Percentiles rank a stretch among this genome's conserved stretches.
These are phyloP conservation scores for Leucophenga maculata DNA, from an alignment of 2,888 invertebrate species.

Conservation along the genomic window DNA sequence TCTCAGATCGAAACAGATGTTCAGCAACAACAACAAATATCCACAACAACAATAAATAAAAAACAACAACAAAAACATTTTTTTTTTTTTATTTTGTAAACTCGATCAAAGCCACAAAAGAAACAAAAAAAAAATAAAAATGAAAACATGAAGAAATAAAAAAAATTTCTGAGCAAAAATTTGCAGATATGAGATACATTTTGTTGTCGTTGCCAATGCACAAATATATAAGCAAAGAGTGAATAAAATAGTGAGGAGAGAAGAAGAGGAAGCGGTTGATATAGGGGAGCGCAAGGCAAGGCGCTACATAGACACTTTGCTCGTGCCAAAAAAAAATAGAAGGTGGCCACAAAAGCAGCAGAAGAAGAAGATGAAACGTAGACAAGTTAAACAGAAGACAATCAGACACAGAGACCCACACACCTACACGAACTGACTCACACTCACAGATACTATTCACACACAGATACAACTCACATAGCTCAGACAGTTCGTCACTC, in stretches of 20 bases:
- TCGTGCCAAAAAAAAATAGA: conserved; percentile 26
- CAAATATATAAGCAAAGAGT: not conserved
- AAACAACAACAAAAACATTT: conserved; percentile 33
- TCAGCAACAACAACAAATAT: conserved; percentile 39
- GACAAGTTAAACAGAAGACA: conserved; percentile 1
- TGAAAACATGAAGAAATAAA: conserved; percentile 1
- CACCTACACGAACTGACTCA: not conserved
- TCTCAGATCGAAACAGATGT: conserved; percentile 59
- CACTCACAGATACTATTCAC: not conserved
- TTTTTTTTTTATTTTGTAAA: conserved; percentile 25
- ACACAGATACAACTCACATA: not conserved
- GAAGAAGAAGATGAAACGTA: not conserved
- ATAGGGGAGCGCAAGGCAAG: not conserved
- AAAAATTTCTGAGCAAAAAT: conserved; percentile 4
- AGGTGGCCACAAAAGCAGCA: not conserved
- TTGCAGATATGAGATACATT: conserved; percentile 25
- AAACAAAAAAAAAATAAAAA: conserved; percentile 8
- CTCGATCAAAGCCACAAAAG: conserved; percentile 25
- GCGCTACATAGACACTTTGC: conserved; percentile 1
- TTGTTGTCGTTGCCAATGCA: conserved; percentile 16
- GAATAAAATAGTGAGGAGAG: not conserved
- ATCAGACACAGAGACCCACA: conserved; percentile 4
- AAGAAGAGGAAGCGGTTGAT: not conserved
- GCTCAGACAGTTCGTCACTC: conserved; percentile 3
- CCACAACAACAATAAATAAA: conserved; percentile 26